Percentiles rank a stretch among this genome's conserved stretches.
phyloP scores from a whole-genome alignment of 37 sponge, comb jelly and placozoan genomes.

The Geodia barretti region DNA sequence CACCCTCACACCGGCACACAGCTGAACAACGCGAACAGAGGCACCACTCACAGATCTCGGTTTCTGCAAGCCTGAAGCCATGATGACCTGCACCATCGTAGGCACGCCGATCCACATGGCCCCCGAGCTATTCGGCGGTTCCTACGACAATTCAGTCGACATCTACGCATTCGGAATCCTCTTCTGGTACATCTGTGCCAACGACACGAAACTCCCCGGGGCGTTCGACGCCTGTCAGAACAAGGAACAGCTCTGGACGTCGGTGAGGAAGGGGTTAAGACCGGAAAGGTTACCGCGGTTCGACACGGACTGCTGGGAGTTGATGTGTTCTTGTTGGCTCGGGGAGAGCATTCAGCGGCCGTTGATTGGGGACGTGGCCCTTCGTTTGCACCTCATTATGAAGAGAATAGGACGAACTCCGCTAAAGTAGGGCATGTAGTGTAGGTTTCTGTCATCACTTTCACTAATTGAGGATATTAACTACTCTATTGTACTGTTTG shows the following conservation, averaged over 20 bases:
- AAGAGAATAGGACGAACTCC: conserved; percentile 57
- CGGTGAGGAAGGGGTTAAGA: conserved; percentile 86
- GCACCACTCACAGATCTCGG: conserved; percentile 93
- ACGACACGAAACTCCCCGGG: conserved; percentile 67
- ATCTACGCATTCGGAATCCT: conserved; percentile 98
- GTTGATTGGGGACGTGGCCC: conserved; percentile 73
- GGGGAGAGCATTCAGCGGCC: conserved; percentile 69
- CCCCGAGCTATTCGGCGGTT: conserved; percentile 92
- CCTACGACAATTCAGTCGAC: conserved; percentile 91
- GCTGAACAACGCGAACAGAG: conserved; percentile 88
- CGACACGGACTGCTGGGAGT: conserved; percentile 76
- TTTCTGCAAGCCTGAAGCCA: conserved; percentile 99
- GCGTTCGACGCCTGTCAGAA: conserved; percentile 85
- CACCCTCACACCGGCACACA: conserved; percentile 10
- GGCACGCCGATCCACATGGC: conserved; percentile 99
- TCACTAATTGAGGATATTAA: too few species aligned
- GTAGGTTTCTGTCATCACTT: too few species aligned
- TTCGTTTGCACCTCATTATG: conserved; percentile 66
- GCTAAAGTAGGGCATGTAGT: background rate
- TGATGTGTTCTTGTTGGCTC: conserved; percentile 92
- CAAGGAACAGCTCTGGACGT: conserved; percentile 88
- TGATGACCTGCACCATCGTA: conserved; percentile 97
- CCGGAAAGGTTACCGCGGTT: conserved; percentile 87
- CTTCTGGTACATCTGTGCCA: conserved; percentile 96
- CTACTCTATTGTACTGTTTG: too few species aligned